These are phyloP conservation scores for Papilio glaucus DNA, from an alignment of 1,140 invertebrate species.

Conservation along the genomic window DNA sequence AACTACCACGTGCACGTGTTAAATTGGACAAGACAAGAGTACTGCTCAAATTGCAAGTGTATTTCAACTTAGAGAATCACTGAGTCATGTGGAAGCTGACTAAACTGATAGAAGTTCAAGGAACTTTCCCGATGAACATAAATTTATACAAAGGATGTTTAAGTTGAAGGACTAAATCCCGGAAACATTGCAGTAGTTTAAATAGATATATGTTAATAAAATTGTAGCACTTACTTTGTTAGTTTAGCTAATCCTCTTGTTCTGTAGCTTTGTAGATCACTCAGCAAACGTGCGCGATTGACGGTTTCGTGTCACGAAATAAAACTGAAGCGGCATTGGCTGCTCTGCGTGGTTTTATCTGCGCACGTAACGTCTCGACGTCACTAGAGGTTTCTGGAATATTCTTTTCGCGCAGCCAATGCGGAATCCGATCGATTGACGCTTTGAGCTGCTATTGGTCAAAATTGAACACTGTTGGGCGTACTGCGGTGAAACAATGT, in stretches of 20 bases:
- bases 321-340: constrained; percentile 59
- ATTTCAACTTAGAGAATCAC: constrained; percentile 24
- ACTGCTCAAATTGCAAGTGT: not conserved
- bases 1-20: constrained; percentile 13
- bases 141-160: not conserved
- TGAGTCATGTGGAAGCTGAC: constrained; percentile 32
- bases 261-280: constrained; percentile 56
- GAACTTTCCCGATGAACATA: constrained; percentile 11
- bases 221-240: constrained; percentile 66
- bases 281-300: constrained; percentile 80
- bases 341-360: constrained; percentile 59
- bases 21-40: not conserved
- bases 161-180: not conserved
- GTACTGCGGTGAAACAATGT: constrained; percentile 35
- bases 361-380: constrained; percentile 59
- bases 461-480: constrained; percentile 40
- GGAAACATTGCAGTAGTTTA: not conserved
- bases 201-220: constrained; percentile 17
- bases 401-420: constrained; percentile 68
- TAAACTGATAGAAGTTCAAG: constrained; percentile 30
- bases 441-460: constrained; percentile 56
- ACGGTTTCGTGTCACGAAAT: constrained; percentile 76
- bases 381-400: constrained; percentile 77
- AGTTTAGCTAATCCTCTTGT: constrained; percentile 49
- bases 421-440: constrained; percentile 35